A percentile compares a stretch with the other conserved stretches of the same genome.
Evolutionary conservation across 2,888 invertebrate genomes (phyloP).

Genomic region (Drosophila longiperda): DNA sequence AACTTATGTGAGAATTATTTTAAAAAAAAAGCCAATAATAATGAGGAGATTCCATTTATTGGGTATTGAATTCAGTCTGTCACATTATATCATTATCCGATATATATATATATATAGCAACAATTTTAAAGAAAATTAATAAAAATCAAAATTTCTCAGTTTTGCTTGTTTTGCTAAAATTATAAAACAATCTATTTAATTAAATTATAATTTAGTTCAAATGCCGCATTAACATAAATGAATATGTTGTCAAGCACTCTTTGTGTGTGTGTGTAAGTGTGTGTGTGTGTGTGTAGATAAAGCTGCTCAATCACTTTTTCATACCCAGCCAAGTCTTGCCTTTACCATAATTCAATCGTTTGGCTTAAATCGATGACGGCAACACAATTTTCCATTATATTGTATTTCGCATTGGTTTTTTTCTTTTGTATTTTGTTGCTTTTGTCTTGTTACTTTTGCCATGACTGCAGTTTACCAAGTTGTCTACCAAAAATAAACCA

Average conservation of each 20-base stretch:
- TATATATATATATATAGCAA: background rate
- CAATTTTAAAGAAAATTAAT: background rate
- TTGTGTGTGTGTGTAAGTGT: background rate
- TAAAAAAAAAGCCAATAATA: too few relatives aligned
- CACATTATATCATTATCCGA: background rate
- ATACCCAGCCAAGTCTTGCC: background rate
- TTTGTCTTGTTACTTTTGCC: conserved; percentile 66
- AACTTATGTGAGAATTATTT: background rate
- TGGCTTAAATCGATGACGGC: conserved; percentile 76
- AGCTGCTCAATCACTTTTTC: conserved; percentile 29
- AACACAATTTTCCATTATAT: conserved; percentile 63
- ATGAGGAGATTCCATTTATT: background rate
- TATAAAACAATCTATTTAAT: background rate
- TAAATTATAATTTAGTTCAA: background rate
- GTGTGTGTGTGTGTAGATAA: background rate
- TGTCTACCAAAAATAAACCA: background rate
- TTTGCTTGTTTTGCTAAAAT: background rate
- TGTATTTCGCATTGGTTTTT: conserved; percentile 34
- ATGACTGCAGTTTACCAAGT: conserved; percentile 58
- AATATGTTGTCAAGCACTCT: background rate
- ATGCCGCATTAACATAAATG: background rate
- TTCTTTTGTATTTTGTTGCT: conserved; percentile 48
- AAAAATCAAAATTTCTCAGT: background rate
- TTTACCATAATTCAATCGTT: conserved; percentile 31
- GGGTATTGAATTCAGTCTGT: background rate